A percentile compares a stretch with the other conserved stretches of the same genome.
Conservation (phyloP, 2,888 invertebrate species). For the Camptogramma bilineatum region DNA sequence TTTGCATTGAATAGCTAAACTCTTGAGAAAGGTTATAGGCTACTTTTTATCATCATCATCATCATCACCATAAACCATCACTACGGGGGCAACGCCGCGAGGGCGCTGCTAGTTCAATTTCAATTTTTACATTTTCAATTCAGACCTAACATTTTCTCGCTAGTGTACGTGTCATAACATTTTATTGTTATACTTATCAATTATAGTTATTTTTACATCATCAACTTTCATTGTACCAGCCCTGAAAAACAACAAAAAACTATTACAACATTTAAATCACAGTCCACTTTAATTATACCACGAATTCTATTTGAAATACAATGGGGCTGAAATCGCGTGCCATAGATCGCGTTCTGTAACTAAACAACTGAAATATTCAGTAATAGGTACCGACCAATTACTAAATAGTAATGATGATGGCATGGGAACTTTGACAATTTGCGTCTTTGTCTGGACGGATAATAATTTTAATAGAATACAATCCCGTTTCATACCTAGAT, state of each 20-base stretch:
- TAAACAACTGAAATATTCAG: slow-evolving; percentile 79
- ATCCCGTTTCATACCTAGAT: background rate
- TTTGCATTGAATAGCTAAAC: no score
- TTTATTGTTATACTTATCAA: background rate
- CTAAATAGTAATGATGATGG: slow-evolving; percentile 74
- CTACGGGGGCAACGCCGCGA: no score
- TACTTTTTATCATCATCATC: no score
- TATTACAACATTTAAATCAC: slow-evolving; percentile 20
- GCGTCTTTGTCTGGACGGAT: slow-evolving; percentile 42
- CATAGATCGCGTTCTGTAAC: slow-evolving; percentile 67
- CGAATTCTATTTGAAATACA: slow-evolving; percentile 34
- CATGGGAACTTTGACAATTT: slow-evolving; percentile 73
- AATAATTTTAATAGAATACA: slow-evolving; percentile 10
- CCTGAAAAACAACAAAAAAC: slow-evolving; percentile 14
- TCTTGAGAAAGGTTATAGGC: no score
- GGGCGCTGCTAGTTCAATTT: no score
- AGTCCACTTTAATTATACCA: slow-evolving; percentile 27
- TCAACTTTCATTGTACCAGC: background rate
- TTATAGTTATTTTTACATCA: background rate
- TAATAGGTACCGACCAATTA: slow-evolving; percentile 72
- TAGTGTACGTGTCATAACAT: background rate
- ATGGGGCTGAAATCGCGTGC: slow-evolving; percentile 66
- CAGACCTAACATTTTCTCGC: no score
- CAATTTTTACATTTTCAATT: background rate
- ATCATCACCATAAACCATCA: no score